Percentiles rank a stretch among this genome's conserved stretches.
phyloP scores from a whole-genome alignment of 2,888 invertebrate genomes.

The Ariolimax columbianus region DNA sequence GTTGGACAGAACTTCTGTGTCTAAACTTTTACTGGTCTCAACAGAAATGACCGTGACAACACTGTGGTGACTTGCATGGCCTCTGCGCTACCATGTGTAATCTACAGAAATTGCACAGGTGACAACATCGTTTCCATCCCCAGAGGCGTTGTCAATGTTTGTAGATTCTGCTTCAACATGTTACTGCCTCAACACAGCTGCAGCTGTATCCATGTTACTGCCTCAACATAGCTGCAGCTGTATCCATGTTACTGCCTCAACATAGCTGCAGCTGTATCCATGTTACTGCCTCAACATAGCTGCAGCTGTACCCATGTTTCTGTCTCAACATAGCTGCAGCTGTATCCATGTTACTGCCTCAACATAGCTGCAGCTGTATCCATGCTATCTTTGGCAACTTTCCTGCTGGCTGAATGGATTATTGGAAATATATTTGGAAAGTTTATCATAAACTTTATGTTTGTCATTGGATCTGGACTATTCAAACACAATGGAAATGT shows the following conservation, averaged over 20 bases:
- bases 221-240: too few relatives aligned
- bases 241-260: too few relatives aligned
- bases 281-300: too few relatives aligned
- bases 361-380: too few relatives aligned
- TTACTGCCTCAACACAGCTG: background rate
- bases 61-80: background rate
- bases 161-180: background rate
- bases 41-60: slow-evolving; percentile 26
- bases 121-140: background rate
- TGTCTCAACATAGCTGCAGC: too few relatives aligned
- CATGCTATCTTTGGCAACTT: background rate
- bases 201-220: too few relatives aligned
- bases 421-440: too few relatives aligned
- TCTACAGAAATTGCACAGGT: background rate
- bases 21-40: slow-evolving; percentile 22
- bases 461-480: background rate
- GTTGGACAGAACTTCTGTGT: slow-evolving; percentile 1
- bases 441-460: background rate
- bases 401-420: background rate
- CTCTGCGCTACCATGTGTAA: background rate
- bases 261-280: too few relatives aligned
- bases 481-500: background rate
- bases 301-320: too few relatives aligned
- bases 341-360: too few relatives aligned
- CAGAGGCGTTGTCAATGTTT: background rate